Conservation (phyloP, 2,888 invertebrate genomes). For the Anagyrus pseudococci region DNA sequence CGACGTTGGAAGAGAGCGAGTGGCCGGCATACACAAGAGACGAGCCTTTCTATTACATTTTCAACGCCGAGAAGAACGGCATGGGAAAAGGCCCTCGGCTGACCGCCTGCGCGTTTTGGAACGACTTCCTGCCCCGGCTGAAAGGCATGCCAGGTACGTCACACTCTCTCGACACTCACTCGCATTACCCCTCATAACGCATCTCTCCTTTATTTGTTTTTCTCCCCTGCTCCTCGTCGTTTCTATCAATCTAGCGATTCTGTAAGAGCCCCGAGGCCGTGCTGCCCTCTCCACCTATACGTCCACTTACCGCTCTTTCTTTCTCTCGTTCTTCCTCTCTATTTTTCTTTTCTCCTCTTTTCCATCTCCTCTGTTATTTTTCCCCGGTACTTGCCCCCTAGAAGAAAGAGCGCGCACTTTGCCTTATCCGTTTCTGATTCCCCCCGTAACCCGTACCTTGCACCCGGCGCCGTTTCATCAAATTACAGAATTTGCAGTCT, state of each 20-base stretch:
- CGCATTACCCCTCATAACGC: background rate
- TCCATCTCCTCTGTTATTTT: too few relatives aligned
- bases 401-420: too few relatives aligned
- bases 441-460: too few relatives aligned
- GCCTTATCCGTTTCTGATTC: too few relatives aligned
- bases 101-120: conserved; percentile 95
- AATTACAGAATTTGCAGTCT: too few relatives aligned
- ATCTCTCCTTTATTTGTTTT: conserved; percentile 8
- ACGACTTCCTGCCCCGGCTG: conserved; percentile 90
- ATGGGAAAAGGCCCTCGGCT: conserved; percentile 79
- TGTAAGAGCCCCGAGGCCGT: background rate
- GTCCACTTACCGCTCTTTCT: too few relatives aligned
- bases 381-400: too few relatives aligned
- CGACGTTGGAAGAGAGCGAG: conserved; percentile 70
- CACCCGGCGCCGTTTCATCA: too few relatives aligned
- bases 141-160: conserved; percentile 72
- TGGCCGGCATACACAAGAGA: conserved; percentile 90
- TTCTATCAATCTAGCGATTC: background rate
- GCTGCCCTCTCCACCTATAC: too few relatives aligned
- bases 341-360: too few relatives aligned
- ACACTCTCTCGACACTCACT: background rate
- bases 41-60: conserved; percentile 87
- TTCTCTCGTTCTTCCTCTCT: too few relatives aligned
- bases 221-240: background rate
- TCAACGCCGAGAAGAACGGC: conserved; percentile 81